Evolutionary conservation across 1,140 invertebrate species (phyloP).

Genomic region (Doryteuthis pealeii): DNA sequence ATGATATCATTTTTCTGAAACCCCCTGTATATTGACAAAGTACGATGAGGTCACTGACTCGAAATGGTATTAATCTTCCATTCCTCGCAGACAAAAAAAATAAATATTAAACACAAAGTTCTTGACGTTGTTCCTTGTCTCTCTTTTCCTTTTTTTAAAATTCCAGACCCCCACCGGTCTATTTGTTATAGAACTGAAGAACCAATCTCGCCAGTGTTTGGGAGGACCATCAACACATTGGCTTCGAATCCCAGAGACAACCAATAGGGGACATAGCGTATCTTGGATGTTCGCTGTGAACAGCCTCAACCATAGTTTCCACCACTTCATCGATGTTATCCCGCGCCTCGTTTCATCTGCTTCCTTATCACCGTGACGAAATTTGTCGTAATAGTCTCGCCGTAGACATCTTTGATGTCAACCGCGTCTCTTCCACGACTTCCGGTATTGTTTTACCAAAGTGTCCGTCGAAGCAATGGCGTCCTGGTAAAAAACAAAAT

Average conservation of each 20-base stretch:
- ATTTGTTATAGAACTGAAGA: conserved; percentile 26
- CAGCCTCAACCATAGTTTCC: conserved; percentile 49
- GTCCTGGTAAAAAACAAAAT: conserved; percentile 35
- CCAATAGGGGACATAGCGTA: conserved; percentile 49
- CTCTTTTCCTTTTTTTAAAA: too few relatives aligned
- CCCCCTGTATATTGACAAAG: too few relatives aligned
- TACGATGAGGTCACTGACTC: too few relatives aligned
- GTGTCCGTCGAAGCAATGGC: conserved; percentile 43
- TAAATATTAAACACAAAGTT: too few relatives aligned
- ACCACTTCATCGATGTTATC: conserved; percentile 46
- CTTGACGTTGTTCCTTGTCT: too few relatives aligned
- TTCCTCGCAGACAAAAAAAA: too few relatives aligned
- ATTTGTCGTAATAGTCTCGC: conserved; percentile 53
- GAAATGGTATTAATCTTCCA: too few relatives aligned
- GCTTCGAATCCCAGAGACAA: conserved; percentile 36
- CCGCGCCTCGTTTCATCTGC: conserved; percentile 45
- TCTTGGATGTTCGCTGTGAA: conserved; percentile 31
- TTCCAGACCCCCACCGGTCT: neutral
- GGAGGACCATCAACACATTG: conserved; percentile 38
- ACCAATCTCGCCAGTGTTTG: conserved; percentile 62
- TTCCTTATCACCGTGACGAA: conserved; percentile 39
- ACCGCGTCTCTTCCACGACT: conserved; percentile 51
- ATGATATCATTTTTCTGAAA: too few relatives aligned
- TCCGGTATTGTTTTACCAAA: conserved; percentile 44
- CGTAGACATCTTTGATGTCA: conserved; percentile 49